phyloP scores from a whole-genome alignment of 2,797 vertebrate genomes.

The Erpetoichthys calabaricus region DNA sequence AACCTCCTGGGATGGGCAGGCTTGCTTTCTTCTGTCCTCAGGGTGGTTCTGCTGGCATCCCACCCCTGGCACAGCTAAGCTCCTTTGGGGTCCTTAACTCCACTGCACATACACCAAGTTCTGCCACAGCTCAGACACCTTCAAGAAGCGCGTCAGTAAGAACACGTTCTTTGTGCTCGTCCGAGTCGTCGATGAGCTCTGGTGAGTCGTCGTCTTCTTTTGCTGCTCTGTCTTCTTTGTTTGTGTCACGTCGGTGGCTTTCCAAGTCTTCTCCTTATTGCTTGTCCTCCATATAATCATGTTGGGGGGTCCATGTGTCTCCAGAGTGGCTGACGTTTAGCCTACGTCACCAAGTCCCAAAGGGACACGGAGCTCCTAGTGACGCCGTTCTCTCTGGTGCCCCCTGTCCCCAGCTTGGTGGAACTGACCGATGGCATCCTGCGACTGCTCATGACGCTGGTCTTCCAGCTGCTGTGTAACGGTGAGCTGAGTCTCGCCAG shows the following conservation, averaged over 20 bases:
- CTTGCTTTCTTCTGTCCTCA: too few relatives aligned
- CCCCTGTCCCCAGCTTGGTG: slow-evolving; percentile 54
- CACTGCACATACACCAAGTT: slow-evolving; percentile 77
- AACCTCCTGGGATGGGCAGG: too few relatives aligned
- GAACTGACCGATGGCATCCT: slow-evolving; percentile 94
- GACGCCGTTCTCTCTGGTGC: neutral
- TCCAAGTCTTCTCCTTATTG: neutral
- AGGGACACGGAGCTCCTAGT: neutral
- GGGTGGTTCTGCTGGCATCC: neutral
- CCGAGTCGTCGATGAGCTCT: slow-evolving; percentile 90
- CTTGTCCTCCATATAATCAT: too few relatives aligned
- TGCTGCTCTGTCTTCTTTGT: neutral
- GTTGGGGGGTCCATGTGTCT: too few relatives aligned
- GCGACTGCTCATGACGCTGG: slow-evolving; percentile 90
- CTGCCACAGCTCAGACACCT: slow-evolving; percentile 84
- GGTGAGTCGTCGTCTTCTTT: slow-evolving; percentile 55
- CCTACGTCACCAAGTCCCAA: too few relatives aligned
- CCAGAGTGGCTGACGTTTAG: too few relatives aligned
- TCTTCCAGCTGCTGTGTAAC: slow-evolving; percentile 81
- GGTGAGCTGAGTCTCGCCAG: slow-evolving; percentile 92
- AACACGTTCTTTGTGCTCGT: slow-evolving; percentile 97
- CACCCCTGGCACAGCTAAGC: too few relatives aligned
- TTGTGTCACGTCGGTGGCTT: neutral
- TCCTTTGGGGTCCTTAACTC: slow-evolving; percentile 55
- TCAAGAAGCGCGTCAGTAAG: slow-evolving; percentile 96